Conservation (phyloP, 2,797 vertebrate genomes). For the Propithecus perrieri region DNA sequence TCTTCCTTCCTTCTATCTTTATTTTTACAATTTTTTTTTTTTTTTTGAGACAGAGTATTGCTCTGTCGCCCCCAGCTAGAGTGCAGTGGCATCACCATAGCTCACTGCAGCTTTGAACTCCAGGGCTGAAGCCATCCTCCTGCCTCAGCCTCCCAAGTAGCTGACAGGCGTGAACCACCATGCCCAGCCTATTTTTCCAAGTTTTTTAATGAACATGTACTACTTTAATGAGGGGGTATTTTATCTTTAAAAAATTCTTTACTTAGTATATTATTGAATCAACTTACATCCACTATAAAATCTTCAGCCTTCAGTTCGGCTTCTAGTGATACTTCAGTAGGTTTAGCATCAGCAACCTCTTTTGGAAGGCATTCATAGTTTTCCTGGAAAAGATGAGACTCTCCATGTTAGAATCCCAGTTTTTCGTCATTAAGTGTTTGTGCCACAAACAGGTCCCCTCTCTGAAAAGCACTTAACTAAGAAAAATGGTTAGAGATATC, state of each 20-base stretch:
- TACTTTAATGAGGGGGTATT: background rate
- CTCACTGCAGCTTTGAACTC: no score
- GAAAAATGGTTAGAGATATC: background rate
- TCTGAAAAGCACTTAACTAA: background rate
- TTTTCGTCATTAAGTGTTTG: background rate
- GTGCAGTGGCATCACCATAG: no score
- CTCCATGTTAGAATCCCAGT: background rate
- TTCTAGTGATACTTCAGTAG: conserved; percentile 62
- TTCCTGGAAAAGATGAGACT: conserved; percentile 75
- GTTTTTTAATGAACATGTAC: background rate
- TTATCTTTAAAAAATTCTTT: background rate
- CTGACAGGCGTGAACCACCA: no score
- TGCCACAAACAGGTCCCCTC: background rate
- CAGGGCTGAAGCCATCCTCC: no score
- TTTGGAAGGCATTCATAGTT: conserved; percentile 67
- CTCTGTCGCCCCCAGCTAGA: no score
- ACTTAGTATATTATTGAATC: background rate
- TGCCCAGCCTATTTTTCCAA: background rate
- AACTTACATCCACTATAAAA: conserved; percentile 91
- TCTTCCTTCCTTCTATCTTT: background rate
- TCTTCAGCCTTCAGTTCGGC: conserved; percentile 88
- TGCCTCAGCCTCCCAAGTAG: no score
- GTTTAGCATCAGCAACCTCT: conserved; percentile 85
- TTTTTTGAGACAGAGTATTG: no score
- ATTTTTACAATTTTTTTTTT: background rate